A percentile compares a stretch with the other conserved stretches of the same genome.
These are phyloP conservation scores for Chiridota heheva DNA, from an alignment of 35 echinoderm and acorn worm genomes.

Conservation along the genomic window DNA sequence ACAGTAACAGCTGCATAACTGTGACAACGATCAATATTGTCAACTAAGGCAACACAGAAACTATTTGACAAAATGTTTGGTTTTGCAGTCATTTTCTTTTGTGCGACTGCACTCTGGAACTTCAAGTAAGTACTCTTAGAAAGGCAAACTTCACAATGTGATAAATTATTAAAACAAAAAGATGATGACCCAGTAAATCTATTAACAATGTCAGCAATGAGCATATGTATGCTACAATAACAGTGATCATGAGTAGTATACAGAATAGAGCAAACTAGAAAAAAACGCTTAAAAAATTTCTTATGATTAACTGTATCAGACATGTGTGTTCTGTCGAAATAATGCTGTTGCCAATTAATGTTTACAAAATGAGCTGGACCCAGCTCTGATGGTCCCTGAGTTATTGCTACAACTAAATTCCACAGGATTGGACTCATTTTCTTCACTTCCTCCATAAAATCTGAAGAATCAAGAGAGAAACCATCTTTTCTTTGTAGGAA, in stretches of 20 bases:
- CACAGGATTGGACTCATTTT: constrained; percentile 1
- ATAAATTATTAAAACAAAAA: constrained; percentile 10
- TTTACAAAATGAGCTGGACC: not conserved
- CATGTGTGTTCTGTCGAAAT: not conserved
- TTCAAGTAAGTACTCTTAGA: constrained; percentile 32
- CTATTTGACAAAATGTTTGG: not conserved
- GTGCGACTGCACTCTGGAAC: constrained; percentile 8
- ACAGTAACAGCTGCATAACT: constrained; percentile 38
- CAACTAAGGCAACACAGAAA: constrained; percentile 38
- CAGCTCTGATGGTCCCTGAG: not conserved
- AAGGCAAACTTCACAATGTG: constrained; percentile 14
- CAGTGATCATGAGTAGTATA: constrained; percentile 20
- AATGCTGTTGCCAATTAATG: not conserved
- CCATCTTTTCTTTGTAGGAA: too few species aligned
- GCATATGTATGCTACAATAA: constrained; percentile 13
- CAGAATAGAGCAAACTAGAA: constrained; percentile 21
- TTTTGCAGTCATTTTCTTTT: constrained; percentile 30
- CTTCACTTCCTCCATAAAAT: not conserved
- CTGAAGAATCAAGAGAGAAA: not conserved
- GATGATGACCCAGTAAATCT: constrained; percentile 38
- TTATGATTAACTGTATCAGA: constrained; percentile 7
- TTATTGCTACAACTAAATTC: constrained; percentile 21
- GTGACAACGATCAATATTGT: constrained; percentile 35
- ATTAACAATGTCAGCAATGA: constrained; percentile 43
- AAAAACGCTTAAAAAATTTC: constrained; percentile 19